A percentile compares a stretch with the other conserved stretches of the same genome.
phyloP scores from a whole-genome alignment of 2,797 vertebrate species.

The Adelosebastes latens region DNA sequence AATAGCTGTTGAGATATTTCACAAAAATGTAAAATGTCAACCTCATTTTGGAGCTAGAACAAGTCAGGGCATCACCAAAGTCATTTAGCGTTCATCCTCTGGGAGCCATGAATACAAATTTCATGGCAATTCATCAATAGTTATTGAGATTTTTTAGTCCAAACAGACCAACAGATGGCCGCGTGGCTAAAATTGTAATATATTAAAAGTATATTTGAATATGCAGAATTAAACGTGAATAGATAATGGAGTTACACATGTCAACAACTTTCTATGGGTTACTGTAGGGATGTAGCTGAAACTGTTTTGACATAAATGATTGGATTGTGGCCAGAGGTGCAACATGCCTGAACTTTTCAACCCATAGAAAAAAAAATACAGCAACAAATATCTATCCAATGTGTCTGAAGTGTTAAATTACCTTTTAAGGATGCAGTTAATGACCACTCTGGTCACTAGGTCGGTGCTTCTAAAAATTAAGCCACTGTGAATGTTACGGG shows the following conservation, averaged over 20 bases:
- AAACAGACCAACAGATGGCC: neutral
- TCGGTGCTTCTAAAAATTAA: conserved; percentile 16
- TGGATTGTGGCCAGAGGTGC: neutral
- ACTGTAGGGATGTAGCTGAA: neutral
- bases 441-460: conserved; percentile 10
- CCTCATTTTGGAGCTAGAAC: neutral
- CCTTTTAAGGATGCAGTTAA: neutral
- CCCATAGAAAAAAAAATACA: neutral
- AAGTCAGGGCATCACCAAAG: neutral
- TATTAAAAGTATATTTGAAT: neutral
- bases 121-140: neutral
- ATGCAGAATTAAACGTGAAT: neutral
- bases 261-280: neutral
- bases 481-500: conserved; percentile 20
- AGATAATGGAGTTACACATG: neutral
- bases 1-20: neutral
- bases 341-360: neutral
- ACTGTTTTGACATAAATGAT: neutral
- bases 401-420: conserved; percentile 12
- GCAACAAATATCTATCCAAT: neutral
- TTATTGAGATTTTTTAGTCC: neutral
- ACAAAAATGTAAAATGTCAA: neutral
- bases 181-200: neutral
- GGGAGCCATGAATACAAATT: neutral
- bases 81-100: neutral